Evolutionary conservation across 2,113 vertebrate genomes (phyloP).

Genomic region (Urocitellus parryii): DNA sequence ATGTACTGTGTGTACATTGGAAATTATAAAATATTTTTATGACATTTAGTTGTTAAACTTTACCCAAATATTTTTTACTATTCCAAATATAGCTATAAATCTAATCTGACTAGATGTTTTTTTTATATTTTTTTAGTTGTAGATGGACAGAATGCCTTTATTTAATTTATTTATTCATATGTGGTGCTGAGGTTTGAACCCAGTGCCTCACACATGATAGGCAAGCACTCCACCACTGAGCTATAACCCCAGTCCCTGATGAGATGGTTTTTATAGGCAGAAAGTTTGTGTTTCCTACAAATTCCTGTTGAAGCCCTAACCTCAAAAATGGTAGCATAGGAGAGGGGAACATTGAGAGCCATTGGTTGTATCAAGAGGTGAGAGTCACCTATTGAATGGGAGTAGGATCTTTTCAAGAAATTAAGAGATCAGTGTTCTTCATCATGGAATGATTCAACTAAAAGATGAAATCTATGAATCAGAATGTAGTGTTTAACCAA

Average conservation of each 20-base stretch:
- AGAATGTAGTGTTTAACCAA: background rate
- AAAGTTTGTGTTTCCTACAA: background rate
- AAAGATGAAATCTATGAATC: background rate
- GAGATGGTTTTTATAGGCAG: background rate
- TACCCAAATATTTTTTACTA: background rate
- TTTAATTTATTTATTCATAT: too few relatives aligned
- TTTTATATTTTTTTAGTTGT: too few relatives aligned
- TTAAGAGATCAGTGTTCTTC: background rate
- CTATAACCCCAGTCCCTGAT: too few relatives aligned
- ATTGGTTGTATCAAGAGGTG: background rate
- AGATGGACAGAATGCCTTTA: too few relatives aligned
- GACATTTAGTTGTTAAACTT: background rate
- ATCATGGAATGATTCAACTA: background rate
- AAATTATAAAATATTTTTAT: conserved; percentile 19
- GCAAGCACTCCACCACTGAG: too few relatives aligned
- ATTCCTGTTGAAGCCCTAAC: background rate
- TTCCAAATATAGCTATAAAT: background rate
- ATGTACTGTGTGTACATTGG: background rate
- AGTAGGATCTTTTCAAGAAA: background rate
- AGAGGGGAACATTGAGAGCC: background rate
- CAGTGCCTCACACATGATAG: too few relatives aligned
- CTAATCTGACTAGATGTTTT: background rate
- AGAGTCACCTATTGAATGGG: background rate
- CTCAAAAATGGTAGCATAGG: background rate
- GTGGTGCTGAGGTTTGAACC: too few relatives aligned